phyloP scores from a whole-genome alignment of 2,888 invertebrate genomes.

The Rhyacophila evoluta region DNA sequence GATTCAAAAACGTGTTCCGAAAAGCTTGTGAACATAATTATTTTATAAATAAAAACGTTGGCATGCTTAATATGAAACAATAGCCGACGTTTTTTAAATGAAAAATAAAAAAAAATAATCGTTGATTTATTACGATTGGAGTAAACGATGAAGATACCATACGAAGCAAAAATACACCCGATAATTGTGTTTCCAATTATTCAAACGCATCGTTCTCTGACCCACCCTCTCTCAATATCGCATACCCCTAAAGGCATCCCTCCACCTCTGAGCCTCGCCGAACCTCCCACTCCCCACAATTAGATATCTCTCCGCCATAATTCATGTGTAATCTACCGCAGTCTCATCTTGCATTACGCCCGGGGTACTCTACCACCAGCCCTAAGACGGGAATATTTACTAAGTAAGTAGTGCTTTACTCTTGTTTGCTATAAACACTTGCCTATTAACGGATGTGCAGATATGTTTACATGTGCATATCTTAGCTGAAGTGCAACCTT shows the following conservation, averaged over 20 bases:
- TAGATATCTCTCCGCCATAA: conserved; percentile 70
- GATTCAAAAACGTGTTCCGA: too few species aligned
- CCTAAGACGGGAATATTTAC: conserved; percentile 48
- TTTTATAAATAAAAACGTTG: too few species aligned
- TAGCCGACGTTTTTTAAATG: too few species aligned
- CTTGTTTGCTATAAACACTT: conserved; percentile 50
- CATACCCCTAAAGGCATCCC: conserved; percentile 30
- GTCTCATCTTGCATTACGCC: conserved; percentile 60
- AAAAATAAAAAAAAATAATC: too few species aligned
- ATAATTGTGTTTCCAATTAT: conserved; percentile 25
- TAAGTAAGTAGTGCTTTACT: conserved; percentile 43
- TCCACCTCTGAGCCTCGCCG: conserved; percentile 57
- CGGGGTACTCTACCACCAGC: conserved; percentile 54
- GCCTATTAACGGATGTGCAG: conserved; percentile 48
- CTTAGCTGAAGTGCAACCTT: conserved; percentile 30
- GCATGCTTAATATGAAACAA: too few species aligned
- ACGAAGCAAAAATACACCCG: not conserved
- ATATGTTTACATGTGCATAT: conserved; percentile 12
- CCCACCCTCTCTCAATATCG: not conserved
- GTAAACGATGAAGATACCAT: too few species aligned
- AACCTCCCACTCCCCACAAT: conserved; percentile 61
- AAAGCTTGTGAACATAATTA: too few species aligned
- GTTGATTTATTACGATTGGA: too few species aligned
- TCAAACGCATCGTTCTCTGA: conserved; percentile 17
- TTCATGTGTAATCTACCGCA: conserved; percentile 73